A percentile compares a stretch with the other conserved stretches of the same genome.
phyloP scores from a whole-genome alignment of 1,140 invertebrate genomes.

The Archegozetes longisetosus region DNA sequence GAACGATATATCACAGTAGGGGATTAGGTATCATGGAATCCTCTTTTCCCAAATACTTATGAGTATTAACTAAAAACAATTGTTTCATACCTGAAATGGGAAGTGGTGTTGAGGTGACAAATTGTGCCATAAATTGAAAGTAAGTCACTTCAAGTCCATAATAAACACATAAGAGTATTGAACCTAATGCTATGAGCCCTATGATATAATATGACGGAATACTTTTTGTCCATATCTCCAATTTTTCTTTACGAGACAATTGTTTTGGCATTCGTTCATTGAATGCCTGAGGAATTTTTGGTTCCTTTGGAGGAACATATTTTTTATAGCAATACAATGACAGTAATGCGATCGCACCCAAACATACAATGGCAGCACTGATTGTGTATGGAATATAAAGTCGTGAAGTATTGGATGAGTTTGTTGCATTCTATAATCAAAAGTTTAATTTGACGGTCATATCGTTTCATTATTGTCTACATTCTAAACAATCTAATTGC shows the following conservation, averaged over 20 bases:
- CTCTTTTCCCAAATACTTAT: too few species aligned
- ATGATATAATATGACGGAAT: constrained; percentile 11
- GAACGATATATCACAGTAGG: too few species aligned
- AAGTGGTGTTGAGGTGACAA: constrained; percentile 1
- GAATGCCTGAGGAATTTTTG: constrained; percentile 3
- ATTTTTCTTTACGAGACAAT: constrained; percentile 5
- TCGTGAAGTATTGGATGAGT: not conserved
- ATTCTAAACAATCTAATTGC: too few species aligned
- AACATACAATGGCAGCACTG: not conserved
- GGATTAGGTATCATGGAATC: too few species aligned
- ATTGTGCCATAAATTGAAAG: constrained; percentile 14
- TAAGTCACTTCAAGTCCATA: constrained; percentile 13
- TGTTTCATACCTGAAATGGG: constrained; percentile 5
- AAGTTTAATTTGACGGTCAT: too few species aligned
- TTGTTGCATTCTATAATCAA: not conserved
- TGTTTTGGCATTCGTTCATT: constrained; percentile 9
- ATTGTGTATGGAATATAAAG: constrained; percentile 5
- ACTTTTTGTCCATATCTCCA: constrained; percentile 3
- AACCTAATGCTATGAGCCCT: constrained; percentile 1
- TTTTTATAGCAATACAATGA: not conserved
- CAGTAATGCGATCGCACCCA: not conserved
- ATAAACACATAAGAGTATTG: not conserved
- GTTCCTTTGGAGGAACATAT: constrained; percentile 2
- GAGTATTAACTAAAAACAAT: too few species aligned
- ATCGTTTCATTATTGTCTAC: too few species aligned